Conservation (phyloP, 2,797 vertebrate species). For the Sebastes miniatus region DNA sequence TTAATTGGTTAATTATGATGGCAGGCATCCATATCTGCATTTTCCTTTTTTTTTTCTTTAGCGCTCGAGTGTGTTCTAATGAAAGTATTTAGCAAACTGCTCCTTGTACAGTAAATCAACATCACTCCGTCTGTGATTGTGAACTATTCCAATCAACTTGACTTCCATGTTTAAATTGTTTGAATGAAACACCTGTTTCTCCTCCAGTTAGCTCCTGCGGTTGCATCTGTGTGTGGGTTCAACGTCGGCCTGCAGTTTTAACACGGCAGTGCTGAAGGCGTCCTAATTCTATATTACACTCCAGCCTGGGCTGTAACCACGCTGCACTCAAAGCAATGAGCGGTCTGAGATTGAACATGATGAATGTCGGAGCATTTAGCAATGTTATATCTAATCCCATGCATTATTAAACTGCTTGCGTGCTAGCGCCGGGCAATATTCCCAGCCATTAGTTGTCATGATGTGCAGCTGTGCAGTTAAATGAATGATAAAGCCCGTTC, state of each 20-base stretch:
- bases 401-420: conserved; percentile 16
- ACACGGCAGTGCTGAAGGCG: neutral
- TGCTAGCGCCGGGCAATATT: neutral
- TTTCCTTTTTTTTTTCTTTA: neutral
- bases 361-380: conserved; percentile 12
- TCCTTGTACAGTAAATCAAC: conserved; percentile 7
- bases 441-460: conserved; percentile 1
- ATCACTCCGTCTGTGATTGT: neutral
- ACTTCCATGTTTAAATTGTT: conserved; percentile 20
- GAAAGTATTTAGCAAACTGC: conserved; percentile 42
- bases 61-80: conserved; percentile 34
- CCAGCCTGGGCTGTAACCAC: conserved; percentile 3
- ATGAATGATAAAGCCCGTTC: neutral
- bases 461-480: neutral
- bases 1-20: conserved; percentile 64
- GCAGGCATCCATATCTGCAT: conserved; percentile 38
- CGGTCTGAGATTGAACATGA: conserved; percentile 24
- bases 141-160: conserved; percentile 41
- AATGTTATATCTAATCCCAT: neutral
- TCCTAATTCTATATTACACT: conserved; percentile 18
- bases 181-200: conserved; percentile 52
- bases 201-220: conserved; percentile 28
- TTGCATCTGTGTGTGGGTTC: conserved; percentile 4
- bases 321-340: conserved; percentile 20
- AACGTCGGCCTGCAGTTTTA: neutral